Base-by-base conservation (phyloP, 2,797 vertebrate species). In the Galaxias olidus region DNA sequence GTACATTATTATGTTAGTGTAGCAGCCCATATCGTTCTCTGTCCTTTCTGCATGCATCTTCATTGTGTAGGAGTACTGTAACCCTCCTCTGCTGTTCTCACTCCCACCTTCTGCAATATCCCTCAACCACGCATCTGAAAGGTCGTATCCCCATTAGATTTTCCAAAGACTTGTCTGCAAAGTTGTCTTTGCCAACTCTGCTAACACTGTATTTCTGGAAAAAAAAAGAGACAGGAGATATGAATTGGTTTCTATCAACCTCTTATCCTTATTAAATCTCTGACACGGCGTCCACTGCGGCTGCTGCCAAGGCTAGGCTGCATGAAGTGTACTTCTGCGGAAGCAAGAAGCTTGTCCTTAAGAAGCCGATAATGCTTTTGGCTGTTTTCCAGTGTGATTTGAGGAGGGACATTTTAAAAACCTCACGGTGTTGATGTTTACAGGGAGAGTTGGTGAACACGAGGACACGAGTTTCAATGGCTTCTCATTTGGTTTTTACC, bases 261-360 rank as follows among this genome's bases (percentile, higher is more conserved):
- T 61, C 71, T 80, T 75, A 79, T 89, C 76, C 67, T 72, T 68
- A 61, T 67, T 65, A 80, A 84, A 79, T 82, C 74, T 77, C 6
- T 30, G 30, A 2, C 44, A 60, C 4, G 47, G 59, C 13, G 8
- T n/a, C 60, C 46, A 68, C 9, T 11, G 12, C 60, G 56, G 45
- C 18, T 19, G 15, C 73, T 74, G 76, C 83, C 82, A 83, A 81
- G 65, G 72, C 71, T 75, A 73, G 69, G 66, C 30, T 72, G 69
- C 66, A 74, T 73, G 67, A 66, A 70, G 58, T 30, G 5, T 79
- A 78, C 79, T 74, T 71, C 63, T 60, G 59, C 15, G 9, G 66
- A 66, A 59, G 68, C 57, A 54, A 63, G 73, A 64, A 55, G 56
- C 61, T 66, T 79, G 63, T 71, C 62, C 84, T 84, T 81, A 73